Evolutionary conservation across 2,888 invertebrate genomes (phyloP), one percentile per base, ranked within the genome.

Genomic region (Oligia strigilis): DNA sequence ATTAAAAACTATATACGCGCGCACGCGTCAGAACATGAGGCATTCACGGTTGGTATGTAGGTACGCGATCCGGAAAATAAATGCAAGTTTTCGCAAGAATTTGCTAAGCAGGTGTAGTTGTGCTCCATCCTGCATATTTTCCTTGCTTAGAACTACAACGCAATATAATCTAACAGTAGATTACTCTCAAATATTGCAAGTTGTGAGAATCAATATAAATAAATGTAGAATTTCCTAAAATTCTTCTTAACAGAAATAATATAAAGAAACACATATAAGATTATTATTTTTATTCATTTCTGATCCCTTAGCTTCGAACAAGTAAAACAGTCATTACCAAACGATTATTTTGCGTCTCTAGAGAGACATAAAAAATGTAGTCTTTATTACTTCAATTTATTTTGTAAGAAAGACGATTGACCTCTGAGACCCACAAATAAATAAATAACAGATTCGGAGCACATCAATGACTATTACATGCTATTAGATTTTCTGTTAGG

Each of bases 401-500:
- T 78, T 69, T 40, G 46, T 77, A 36, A 9, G 52, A 46, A 77
- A 67, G 73, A 46, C 64, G 64, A 72, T 70, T 82, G 83, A 86
- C 74, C 72, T 60, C 14, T 17, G 40, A 64, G 43, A 19, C 43
- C 36, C 13, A 62, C 71, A 82, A 75, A 86, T 66, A 83, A 80
- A 80, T 69, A 84, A 82, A 77, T 62, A 82, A 72, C 52, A 76
- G 23, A 58, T 49, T 72, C 64, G 6, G 55, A 72, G 36, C 60
- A 82, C 72, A 84, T 82, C 74, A 77, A 82, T 84, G 83, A 75
- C 55, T 72, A 64, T 58, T 74, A 65, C 29, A 72, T 74, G 71
- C 60, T 64, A 74, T 77, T 77, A 71, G 64, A 40, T 77, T 72
- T 72, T 78, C 72, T 72, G 72, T 76, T 66, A 77, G 40, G 65